Evolutionary conservation across 2,797 vertebrate species (phyloP), one percentile per base, ranked within the genome.

Genomic region (Alca torda): DNA sequence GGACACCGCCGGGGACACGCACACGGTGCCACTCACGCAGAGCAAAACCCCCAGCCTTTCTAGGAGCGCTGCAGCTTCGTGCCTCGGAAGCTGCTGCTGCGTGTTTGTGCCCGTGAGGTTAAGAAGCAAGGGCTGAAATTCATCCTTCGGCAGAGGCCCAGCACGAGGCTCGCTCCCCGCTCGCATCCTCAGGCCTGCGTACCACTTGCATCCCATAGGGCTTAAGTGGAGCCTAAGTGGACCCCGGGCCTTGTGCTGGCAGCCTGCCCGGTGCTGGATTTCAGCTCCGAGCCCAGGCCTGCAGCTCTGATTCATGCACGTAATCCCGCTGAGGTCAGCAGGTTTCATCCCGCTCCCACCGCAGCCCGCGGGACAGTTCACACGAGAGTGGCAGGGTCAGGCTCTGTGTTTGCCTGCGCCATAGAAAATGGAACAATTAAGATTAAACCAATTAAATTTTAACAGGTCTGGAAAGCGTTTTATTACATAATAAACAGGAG

Each of bases 191-290:
- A 35, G 85, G 89, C 80, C 89, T 73, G 59, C 0, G 46, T 72
- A 88, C 87, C 83, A 65, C 91, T 95, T 81, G 80, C 54, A 74
- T 86, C 97, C 88, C 94, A 90, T 68, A 87, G 64, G 41, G 81
- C 90, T 96, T 88, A 97, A 95, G 96, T 97, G 96, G 95, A 96
- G 87, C 91, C 93, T 93, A 96, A 97, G 96, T 97, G 97, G 97
- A 96, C 96, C 70, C 87, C 45, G 83, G 80, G 73, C 77, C 91
- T 77, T 95, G 87, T 0, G 6, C 93, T 97, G 95, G 95, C 96
- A 3, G 51, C 50, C 82, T 92, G 93, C 95, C 95, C 41, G 1
- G 76, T 2, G 9, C 89, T 72, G 84, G 73, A 84, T 92, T 84
- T 87, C 76, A 94, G 80, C 89, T 95, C 87, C 1, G 1, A 93